phyloP scores from a whole-genome alignment of 2,797 vertebrate species.

The Cephalopachus bancanus region DNA sequence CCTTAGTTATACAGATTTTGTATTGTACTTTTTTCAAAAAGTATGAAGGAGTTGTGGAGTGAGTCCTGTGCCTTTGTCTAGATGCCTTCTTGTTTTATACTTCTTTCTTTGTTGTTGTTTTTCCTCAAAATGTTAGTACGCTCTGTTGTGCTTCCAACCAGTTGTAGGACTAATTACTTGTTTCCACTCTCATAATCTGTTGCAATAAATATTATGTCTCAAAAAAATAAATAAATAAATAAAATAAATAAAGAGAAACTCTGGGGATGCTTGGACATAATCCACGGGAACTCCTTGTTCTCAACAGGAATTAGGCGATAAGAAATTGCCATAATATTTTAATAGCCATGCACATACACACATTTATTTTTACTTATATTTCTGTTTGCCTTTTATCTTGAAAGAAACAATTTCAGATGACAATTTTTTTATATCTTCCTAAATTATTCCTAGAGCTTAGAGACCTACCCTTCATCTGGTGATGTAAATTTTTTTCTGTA shows the following conservation, averaged over 20 bases:
- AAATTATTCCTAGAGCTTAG: constrained; percentile 29
- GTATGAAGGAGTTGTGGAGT: too few relatives aligned
- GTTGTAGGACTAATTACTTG: too few relatives aligned
- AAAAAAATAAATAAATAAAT: too few relatives aligned
- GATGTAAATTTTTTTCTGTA: background rate
- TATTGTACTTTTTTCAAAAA: too few relatives aligned
- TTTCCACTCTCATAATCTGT: too few relatives aligned
- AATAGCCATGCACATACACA: background rate
- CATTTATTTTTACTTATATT: background rate
- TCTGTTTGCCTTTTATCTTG: constrained; percentile 9
- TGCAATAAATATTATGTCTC: too few relatives aligned
- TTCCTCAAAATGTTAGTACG: too few relatives aligned
- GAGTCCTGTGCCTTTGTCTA: too few relatives aligned
- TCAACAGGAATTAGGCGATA: background rate
- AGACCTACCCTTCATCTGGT: background rate
- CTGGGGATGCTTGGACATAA: background rate
- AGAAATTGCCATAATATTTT: background rate
- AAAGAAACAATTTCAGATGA: constrained; percentile 43
- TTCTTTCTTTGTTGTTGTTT: too few relatives aligned
- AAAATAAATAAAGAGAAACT: background rate
- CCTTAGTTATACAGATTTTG: too few relatives aligned
- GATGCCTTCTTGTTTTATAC: too few relatives aligned
- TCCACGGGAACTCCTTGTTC: background rate
- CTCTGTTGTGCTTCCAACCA: too few relatives aligned
- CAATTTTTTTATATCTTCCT: constrained; percentile 12